Base-by-base conservation (phyloP, 2,113 vertebrate genomes). In the Xenopus laevis region DNA sequence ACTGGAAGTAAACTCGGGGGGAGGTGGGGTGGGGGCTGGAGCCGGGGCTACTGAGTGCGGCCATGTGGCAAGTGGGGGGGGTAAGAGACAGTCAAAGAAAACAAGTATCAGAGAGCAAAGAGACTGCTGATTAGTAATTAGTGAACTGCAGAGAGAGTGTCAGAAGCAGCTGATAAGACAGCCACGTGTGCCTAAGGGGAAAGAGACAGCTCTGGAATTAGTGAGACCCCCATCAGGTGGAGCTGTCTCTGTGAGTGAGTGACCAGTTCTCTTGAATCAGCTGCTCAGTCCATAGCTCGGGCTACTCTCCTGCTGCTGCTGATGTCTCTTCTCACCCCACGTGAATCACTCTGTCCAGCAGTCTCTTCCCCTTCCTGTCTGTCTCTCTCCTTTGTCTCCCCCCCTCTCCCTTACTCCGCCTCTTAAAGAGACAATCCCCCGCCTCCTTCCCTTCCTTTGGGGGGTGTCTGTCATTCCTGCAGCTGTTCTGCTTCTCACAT, bases 1-100 rank as follows among this genome's bases (percentile, higher is more conserved):
- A 93, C 85, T 96, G 94, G 81, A 95, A 96, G 84, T 95, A 96
- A 10, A 96, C 94, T 63, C 93, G 92, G 69, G 91, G 89, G 53
- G 91, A 92, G 13, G 93, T 87, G 84, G 89, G 91, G 64, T 92
- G 91, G 78, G 92, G 87, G 83, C 87, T 89, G 87, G 90, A 93
- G 71, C 93, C 93, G 78, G 92, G 90, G 84, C 87, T 93, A 4
- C 90, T 92, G 67, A 92, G 87, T 67, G 89, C 94, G 83, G 86
- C 93, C 93, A 91, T 94, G 33, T n/a, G 71, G 9, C 18, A 52
- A 66, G 5, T 50, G 23, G 23, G 11, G 47, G n/a, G 47, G 47
- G 47, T 10, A 50, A 50, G 47, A 50, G 47, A 50, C 47, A 16
- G 47, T 10, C 33, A 40, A 50, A 50, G 47, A 50, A 44, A 50